phyloP scores from a whole-genome alignment of 2,797 vertebrate genomes.

The Pseudocheirus occidentalis region DNA sequence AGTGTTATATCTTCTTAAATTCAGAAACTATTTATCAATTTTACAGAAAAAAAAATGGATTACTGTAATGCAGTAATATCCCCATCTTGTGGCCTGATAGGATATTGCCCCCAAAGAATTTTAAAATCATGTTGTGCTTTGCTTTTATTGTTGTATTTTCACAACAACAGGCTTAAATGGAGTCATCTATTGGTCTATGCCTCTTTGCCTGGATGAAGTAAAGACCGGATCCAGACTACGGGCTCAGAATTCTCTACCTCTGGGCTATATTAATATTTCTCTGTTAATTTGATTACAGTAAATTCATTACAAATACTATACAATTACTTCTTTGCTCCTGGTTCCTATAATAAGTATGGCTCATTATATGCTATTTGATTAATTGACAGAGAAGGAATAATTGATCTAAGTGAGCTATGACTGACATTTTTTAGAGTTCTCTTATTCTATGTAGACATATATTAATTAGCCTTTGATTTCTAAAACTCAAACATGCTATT shows the following conservation, averaged over 20 bases:
- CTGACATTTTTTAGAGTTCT: neutral
- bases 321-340: neutral
- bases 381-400: neutral
- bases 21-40: neutral
- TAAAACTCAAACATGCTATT: neutral
- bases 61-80: neutral
- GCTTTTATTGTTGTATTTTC: neutral
- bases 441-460: neutral
- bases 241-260: neutral
- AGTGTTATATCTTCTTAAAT: neutral
- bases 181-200: neutral
- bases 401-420: neutral
- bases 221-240: neutral
- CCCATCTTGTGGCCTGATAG: neutral
- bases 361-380: neutral
- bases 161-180: neutral
- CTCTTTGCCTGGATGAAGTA: neutral
- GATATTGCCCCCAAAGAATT: neutral
- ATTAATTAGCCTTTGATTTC: neutral
- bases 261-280: neutral
- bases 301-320: neutral
- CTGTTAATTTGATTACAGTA: neutral
- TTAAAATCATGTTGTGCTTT: neutral
- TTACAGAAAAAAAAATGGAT: neutral
- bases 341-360: neutral